Evolutionary conservation across 1,140 invertebrate genomes (phyloP).

Genomic region (Nymphalis io): DNA sequence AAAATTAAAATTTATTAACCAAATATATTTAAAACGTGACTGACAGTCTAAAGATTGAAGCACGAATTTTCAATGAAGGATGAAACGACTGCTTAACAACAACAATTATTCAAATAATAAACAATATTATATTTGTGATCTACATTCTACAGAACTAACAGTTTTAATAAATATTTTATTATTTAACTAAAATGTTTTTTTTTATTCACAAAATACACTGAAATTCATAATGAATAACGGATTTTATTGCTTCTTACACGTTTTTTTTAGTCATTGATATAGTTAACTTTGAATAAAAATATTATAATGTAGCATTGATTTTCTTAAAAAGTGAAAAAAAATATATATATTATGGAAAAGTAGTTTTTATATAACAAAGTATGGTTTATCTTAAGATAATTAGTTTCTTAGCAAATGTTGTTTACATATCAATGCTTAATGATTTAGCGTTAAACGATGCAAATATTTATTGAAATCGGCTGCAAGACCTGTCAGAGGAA

Average conservation of each 20-base stretch:
- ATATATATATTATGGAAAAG: not conserved
- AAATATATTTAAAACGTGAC: conserved; percentile 38
- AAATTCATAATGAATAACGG: too few relatives aligned
- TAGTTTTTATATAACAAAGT: not conserved
- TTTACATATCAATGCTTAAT: not conserved
- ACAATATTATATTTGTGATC: conserved; percentile 30
- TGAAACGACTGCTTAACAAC: conserved; percentile 21
- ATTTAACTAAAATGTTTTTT: too few relatives aligned
- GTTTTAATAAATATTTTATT: conserved; percentile 16
- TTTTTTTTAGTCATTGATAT: too few relatives aligned
- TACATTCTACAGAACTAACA: conserved; percentile 16
- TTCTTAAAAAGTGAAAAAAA: not conserved
- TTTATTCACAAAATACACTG: too few relatives aligned
- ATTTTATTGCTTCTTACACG: too few relatives aligned
- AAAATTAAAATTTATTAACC: conserved; percentile 26
- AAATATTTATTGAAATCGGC: not conserved
- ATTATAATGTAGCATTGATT: not conserved
- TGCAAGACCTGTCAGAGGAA: not conserved
- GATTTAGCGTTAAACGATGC: not conserved
- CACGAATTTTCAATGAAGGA: conserved; percentile 40
- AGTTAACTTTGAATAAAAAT: too few relatives aligned
- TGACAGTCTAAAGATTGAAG: conserved; percentile 31
- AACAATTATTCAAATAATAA: conserved; percentile 31
- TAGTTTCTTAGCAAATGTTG: not conserved
- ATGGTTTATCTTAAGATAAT: not conserved